These are phyloP conservation scores for Amphimedon queenslandica DNA, from an alignment of 37 sponge, comb jelly and placozoan species.

Conservation along the genomic window DNA sequence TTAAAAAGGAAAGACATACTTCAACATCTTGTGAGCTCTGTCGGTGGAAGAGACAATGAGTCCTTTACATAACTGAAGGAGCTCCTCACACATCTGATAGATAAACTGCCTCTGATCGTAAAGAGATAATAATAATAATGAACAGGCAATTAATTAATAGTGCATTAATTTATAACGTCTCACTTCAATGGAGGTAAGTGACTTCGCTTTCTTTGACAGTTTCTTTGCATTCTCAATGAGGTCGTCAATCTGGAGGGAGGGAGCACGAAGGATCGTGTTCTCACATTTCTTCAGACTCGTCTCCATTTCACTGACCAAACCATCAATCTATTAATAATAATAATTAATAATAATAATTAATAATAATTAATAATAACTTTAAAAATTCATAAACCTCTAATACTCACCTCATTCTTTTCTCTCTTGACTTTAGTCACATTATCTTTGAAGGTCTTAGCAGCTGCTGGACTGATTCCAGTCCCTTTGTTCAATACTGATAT, in stretches of 20 bases:
- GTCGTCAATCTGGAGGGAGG: neutral
- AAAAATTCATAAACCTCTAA: too few relatives aligned
- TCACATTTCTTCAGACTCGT: neutral
- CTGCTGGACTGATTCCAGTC: neutral
- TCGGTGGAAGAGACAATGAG: neutral
- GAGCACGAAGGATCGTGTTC: neutral
- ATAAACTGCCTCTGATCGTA: neutral
- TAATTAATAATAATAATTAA: too few relatives aligned
- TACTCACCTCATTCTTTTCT: neutral
- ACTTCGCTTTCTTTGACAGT: neutral
- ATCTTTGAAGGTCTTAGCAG: neutral
- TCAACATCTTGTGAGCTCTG: slow-evolving; percentile 3
- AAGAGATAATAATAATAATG: neutral
- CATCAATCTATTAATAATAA: neutral
- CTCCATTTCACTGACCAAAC: neutral
- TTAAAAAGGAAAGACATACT: neutral
- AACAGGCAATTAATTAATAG: neutral
- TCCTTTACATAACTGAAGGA: slow-evolving; percentile 3
- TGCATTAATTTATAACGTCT: neutral
- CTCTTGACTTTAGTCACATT: neutral
- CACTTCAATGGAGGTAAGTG: neutral
- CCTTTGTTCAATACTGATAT: neutral
- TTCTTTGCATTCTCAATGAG: neutral
- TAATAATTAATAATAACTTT: too few relatives aligned
- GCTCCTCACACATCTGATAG: slow-evolving; percentile 5